phyloP scores from a whole-genome alignment of 2,888 invertebrate species.

The Muschampia plurimacula region DNA sequence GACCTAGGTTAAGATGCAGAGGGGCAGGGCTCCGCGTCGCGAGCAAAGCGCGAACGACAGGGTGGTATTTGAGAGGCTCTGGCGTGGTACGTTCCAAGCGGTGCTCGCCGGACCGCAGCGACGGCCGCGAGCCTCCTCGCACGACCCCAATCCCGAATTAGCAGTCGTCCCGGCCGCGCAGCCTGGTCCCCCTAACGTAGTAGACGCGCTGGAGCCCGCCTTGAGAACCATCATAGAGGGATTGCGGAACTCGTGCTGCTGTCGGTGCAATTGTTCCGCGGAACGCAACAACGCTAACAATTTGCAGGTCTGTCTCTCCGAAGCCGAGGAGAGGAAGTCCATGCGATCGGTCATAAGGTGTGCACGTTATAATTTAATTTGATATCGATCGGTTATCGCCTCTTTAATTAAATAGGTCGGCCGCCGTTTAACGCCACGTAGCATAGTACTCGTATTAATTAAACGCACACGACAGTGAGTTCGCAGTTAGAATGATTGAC shows the following conservation, averaged over 20 bases:
- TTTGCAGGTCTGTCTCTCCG: conserved; percentile 84
- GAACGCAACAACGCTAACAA: conserved; percentile 71
- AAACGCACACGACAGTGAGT: conserved; percentile 49
- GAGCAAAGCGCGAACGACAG: conserved; percentile 80
- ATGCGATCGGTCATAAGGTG: conserved; percentile 89
- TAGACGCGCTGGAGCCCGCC: conserved; percentile 78
- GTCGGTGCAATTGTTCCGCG: conserved; percentile 76
- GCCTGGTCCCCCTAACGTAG: conserved; percentile 60
- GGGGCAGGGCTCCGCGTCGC: conserved; percentile 79
- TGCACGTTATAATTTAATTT: conserved; percentile 52
- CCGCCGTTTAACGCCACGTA: conserved; percentile 45
- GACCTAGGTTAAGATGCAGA: conserved; percentile 73
- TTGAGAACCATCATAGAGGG: conserved; percentile 73
- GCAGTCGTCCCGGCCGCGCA: conserved; percentile 50
- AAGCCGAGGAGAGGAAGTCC: conserved; percentile 82
- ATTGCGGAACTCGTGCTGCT: conserved; percentile 74
- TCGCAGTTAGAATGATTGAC: conserved; percentile 47
- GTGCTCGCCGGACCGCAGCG: conserved; percentile 72
- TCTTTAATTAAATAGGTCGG: conserved; percentile 51
- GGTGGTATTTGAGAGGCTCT: conserved; percentile 89
- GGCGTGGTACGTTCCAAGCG: conserved; percentile 88
- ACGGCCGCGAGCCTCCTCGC: conserved; percentile 73
- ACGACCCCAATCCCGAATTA: conserved; percentile 62
- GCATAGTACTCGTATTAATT: conserved; percentile 50
- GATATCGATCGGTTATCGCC: conserved; percentile 57